Base-by-base conservation (phyloP, 1,140 invertebrate genomes). In the Cyphomyrmex costatus region DNA sequence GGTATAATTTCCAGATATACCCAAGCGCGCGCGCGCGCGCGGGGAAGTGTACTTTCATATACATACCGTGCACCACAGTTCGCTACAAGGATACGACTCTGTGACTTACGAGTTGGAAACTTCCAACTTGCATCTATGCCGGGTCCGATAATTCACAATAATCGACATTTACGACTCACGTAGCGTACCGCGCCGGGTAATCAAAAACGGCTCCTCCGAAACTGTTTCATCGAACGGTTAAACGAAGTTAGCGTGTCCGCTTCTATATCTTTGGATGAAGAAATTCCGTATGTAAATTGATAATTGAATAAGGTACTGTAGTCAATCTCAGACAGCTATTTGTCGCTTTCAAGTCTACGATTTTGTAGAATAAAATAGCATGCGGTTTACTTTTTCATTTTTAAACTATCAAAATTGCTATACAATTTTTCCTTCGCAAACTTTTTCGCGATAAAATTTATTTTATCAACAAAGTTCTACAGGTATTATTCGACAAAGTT, bases 21-120 rank as follows among this genome's bases (percentile, higher is more conserved):
- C 68, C 79, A 24, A 71, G 70, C 16, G 16, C 21, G 58, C 16
- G 51, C 60, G 60, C 10, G 58, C 61, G 51, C 66, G 66, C 33
- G 79, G 24, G 65, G 24, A 30, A 71, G 46, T 83, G 30, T 49
- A 74, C 68, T 83, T 83, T 83, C 79, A 74, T 60, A 49, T 83
- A 60, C 79, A 83, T 60, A 73, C 78, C 51, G 65, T 27, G 46
- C 53, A 12, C 68, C 27, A 33, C 14, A 24, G 24, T 6, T 46
- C 51, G 68, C 79, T 83, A 30, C 68, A 33, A 53, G 79, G 53
- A 83, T 83, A 83, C 53, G 79, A 74, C 79, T 74, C 79, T 74
- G 36, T 83, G 79, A 83, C 79, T 83, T 83, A 83, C 79, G 79
- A 83, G 79, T 83, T 83, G 79, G 53, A 60, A 83, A 83, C 79